Evolutionary conservation across 2,113 vertebrate genomes (phyloP).

Genomic region (Pterocles gutturalis): DNA sequence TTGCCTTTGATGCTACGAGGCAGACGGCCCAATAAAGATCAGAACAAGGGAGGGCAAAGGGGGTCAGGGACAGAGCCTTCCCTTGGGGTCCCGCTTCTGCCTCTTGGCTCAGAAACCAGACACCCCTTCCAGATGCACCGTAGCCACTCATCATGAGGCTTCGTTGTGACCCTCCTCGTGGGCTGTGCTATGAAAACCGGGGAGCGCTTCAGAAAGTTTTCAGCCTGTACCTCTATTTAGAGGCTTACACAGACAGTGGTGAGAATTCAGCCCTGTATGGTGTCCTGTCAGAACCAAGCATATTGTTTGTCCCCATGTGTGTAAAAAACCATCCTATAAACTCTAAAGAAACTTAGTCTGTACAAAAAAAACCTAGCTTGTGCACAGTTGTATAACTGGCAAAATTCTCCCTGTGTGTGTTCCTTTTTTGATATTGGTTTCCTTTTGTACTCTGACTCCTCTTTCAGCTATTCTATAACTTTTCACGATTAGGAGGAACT

Average conservation of each 20-base stretch:
- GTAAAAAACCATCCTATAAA: background rate
- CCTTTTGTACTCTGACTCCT: background rate
- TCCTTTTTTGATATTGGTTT: background rate
- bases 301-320: background rate
- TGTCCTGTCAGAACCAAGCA: background rate
- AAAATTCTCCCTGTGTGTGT: background rate
- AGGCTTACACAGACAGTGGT: background rate
- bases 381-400: background rate
- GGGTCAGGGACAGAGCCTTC: conserved; percentile 76
- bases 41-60: conserved; percentile 79
- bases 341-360: background rate
- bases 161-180: background rate
- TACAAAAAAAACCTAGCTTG: background rate
- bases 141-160: conserved; percentile 3
- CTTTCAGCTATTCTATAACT: background rate
- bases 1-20: conserved; percentile 80
- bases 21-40: conserved; percentile 83
- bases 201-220: background rate
- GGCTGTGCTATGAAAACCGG: background rate
- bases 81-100: conserved; percentile 74
- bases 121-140: conserved; percentile 27
- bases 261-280: background rate
- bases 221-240: background rate
- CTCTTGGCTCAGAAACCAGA: conserved; percentile 67
- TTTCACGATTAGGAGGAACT: background rate